A percentile compares a stretch with the other conserved stretches of the same genome.
Evolutionary conservation across 2,113 vertebrate species (phyloP).

Genomic region (Cyanistes caeruleus): DNA sequence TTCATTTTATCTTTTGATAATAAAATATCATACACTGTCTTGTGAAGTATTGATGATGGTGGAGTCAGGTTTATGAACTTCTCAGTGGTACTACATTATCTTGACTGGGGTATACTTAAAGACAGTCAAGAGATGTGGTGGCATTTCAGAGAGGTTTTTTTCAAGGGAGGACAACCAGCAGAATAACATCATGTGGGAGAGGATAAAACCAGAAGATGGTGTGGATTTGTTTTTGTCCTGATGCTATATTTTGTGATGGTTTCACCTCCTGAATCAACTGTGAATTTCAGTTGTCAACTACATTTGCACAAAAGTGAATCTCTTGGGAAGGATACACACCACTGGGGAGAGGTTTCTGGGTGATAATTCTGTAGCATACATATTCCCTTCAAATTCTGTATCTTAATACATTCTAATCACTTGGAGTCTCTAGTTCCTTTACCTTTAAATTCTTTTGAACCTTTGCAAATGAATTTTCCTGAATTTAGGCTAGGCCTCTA

Average conservation of each 20-base stretch:
- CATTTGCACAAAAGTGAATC: background rate
- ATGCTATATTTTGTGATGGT: background rate
- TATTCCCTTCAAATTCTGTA: background rate
- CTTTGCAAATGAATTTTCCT: background rate
- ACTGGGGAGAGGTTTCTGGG: background rate
- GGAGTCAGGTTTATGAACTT: background rate
- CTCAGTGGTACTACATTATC: background rate
- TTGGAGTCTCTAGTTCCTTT: background rate
- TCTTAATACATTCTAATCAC: background rate
- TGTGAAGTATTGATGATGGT: background rate
- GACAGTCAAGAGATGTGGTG: background rate
- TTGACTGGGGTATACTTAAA: accelerated
- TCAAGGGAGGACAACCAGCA: background rate
- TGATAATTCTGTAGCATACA: background rate
- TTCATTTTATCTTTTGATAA: background rate
- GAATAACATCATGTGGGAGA: background rate
- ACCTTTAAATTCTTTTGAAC: background rate
- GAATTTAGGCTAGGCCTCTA: background rate
- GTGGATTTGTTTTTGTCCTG: background rate
- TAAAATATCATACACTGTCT: accelerated
- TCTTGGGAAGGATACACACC: background rate
- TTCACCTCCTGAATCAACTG: background rate
- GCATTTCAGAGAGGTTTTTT: background rate
- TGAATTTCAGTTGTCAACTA: background rate
- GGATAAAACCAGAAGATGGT: background rate